Conservation (phyloP, 2,113 vertebrate genomes). For the Actenoides lindsayi region DNA sequence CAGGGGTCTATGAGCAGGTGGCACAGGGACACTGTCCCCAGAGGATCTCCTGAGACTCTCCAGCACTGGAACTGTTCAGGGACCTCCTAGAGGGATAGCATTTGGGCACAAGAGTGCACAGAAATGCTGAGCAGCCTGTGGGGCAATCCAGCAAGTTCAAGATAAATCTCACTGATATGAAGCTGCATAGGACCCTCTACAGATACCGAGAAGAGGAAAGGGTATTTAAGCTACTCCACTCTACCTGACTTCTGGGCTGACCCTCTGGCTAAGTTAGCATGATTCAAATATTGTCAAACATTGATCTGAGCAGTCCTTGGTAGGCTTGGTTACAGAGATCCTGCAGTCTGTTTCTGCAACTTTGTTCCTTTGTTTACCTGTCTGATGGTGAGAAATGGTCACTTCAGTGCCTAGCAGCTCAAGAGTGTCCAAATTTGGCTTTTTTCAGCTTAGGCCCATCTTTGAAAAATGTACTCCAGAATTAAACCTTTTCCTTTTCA, state of each 20-base stretch:
- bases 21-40: background rate
- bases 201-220: background rate
- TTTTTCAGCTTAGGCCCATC: background rate
- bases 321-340: fast-evolving
- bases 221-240: background rate
- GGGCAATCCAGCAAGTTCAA: background rate
- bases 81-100: background rate
- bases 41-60: background rate
- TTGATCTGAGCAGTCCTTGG: background rate
- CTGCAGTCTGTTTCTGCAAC: fast-evolving
- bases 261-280: background rate
- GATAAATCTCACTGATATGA: background rate
- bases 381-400: background rate
- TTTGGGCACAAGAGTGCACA: background rate
- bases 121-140: background rate
- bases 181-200: background rate
- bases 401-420: background rate
- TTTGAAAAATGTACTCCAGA: background rate
- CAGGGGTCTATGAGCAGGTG: background rate
- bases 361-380: background rate
- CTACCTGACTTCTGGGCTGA: background rate
- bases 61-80: background rate
- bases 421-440: background rate
- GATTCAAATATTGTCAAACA: background rate
- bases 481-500: background rate